Percentiles rank a stretch among this genome's conserved stretches.
phyloP scores from a whole-genome alignment of 2,888 invertebrate species.

The Chymomyza fuscimana region DNA sequence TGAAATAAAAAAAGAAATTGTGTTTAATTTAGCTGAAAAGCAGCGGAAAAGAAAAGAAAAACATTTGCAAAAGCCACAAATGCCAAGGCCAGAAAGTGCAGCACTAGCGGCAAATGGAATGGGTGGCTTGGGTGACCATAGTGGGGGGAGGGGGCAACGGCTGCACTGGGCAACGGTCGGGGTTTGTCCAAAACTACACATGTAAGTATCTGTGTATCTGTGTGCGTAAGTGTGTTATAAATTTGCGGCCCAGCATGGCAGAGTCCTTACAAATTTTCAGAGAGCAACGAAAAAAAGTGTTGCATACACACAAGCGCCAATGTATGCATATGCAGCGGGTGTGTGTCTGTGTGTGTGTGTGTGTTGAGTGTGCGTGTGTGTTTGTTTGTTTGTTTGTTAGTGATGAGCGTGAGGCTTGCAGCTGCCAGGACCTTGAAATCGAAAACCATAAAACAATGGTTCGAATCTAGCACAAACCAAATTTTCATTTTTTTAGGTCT shows the following conservation, averaged over 20 bases:
- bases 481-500: neutral
- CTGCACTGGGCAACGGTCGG: neutral
- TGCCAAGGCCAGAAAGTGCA: constrained; percentile 58
- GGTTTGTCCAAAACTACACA: neutral
- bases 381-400: constrained; percentile 17
- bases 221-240: constrained; percentile 10
- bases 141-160: neutral
- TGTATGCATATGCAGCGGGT: constrained; percentile 16
- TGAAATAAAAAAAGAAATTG: constrained; percentile 9
- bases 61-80: constrained; percentile 50
- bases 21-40: constrained; percentile 10
- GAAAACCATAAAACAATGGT: neutral
- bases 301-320: neutral
- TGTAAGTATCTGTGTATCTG: constrained; percentile 3
- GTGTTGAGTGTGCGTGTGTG: constrained; percentile 8
- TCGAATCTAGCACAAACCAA: neutral
- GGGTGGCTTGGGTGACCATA: neutral
- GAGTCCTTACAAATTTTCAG: constrained; percentile 1
- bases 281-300: neutral
- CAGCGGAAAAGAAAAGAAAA: constrained; percentile 24
- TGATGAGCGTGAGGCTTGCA: constrained; percentile 2
- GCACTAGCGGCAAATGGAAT: neutral
- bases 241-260: neutral
- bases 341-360: constrained; percentile 14
- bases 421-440: neutral